These are phyloP conservation scores for Scytalopus superciliaris DNA, from an alignment of 2,113 vertebrate genomes.

Conservation along the genomic window DNA sequence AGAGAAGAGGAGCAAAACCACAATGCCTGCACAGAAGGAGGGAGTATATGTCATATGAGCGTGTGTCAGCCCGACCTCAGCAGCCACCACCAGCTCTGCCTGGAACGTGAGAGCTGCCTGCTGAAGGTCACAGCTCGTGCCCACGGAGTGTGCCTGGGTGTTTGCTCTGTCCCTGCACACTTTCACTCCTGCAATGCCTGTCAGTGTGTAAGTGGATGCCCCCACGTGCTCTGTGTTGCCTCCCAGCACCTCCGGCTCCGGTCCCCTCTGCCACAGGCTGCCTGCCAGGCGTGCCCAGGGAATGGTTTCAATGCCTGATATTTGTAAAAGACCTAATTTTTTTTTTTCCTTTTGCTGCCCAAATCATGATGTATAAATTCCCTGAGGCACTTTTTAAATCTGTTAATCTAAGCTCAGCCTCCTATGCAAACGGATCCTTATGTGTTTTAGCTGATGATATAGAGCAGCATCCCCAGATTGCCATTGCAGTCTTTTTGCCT, in stretches of 20 bases:
- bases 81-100: accelerated
- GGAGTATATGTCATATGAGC: neutral
- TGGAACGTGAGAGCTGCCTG: neutral
- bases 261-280: neutral
- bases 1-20: neutral
- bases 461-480: neutral
- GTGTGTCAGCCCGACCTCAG: neutral
- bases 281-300: neutral
- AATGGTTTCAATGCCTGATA: neutral
- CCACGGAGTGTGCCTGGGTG: accelerated
- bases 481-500: constrained; percentile 7
- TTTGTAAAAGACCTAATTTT: neutral
- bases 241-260: neutral
- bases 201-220: neutral
- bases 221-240: neutral
- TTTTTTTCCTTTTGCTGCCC: neutral
- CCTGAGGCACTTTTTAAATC: neutral
- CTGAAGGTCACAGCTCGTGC: neutral
- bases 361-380: neutral
- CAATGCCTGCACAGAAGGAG: neutral
- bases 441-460: constrained; percentile 45
- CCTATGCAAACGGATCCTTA: neutral
- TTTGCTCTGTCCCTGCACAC: neutral
- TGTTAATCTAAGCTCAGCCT: constrained; percentile 1
- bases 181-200: neutral